Evolutionary conservation across 37 sponge, comb jelly and placozoan species (phyloP).

Genomic region (Lycopodina hypogea): DNA sequence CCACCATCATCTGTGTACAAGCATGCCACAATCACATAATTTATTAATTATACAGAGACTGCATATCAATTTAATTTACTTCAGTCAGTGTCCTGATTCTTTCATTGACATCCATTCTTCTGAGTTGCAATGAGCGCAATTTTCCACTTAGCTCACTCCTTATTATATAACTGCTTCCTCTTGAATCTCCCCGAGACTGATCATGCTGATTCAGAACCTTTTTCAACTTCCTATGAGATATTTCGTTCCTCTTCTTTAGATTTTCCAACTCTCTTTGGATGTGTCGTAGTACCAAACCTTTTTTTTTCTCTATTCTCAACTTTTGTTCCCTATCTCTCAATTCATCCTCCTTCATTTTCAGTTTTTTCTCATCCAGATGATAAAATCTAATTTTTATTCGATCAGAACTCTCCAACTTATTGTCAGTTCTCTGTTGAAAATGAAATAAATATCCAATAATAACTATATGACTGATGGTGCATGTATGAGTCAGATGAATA

Average conservation of each 20-base stretch:
- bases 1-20: too few species aligned
- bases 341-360: constrained; percentile 3
- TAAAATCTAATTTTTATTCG: constrained; percentile 23
- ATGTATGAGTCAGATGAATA: too few species aligned
- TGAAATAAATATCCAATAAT: constrained; percentile 1
- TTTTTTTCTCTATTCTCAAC: background rate
- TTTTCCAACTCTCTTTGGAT: constrained; percentile 26
- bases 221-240: constrained; percentile 3
- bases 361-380: constrained; percentile 21
- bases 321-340: background rate
- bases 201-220: background rate
- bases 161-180: too few species aligned
- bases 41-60: too few species aligned
- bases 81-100: too few species aligned
- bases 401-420: constrained; percentile 22
- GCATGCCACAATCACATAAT: too few species aligned
- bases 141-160: too few species aligned
- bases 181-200: too few species aligned
- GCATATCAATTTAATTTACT: too few species aligned
- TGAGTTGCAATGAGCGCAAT: too few species aligned
- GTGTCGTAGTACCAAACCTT: background rate
- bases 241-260: constrained; percentile 13
- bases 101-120: too few species aligned
- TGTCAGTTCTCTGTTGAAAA: background rate
- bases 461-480: background rate